Percentiles rank a stretch among this genome's conserved stretches.
These are phyloP conservation scores for Hesperophylax magnus DNA, from an alignment of 1,140 invertebrate genomes.

Conservation along the genomic window DNA sequence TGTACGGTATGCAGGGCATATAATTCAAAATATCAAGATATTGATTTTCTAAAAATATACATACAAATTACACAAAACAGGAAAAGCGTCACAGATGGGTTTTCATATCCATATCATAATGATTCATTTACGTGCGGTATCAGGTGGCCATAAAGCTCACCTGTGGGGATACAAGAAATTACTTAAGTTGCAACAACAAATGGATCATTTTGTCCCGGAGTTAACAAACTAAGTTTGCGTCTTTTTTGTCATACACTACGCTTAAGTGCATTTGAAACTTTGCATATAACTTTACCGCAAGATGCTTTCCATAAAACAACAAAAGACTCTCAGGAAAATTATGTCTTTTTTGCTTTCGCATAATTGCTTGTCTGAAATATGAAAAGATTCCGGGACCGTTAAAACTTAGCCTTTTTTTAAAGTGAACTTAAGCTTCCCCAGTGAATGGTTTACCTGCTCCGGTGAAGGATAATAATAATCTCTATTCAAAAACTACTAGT, in stretches of 20 bases:
- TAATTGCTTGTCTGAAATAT: constrained; percentile 45
- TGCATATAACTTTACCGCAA: constrained; percentile 44
- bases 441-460: too few relatives aligned
- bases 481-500: too few relatives aligned
- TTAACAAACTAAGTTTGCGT: constrained; percentile 52
- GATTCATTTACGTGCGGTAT: constrained; percentile 47
- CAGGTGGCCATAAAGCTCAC: constrained; percentile 56
- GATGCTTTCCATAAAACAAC: constrained; percentile 41
- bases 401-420: constrained; percentile 13
- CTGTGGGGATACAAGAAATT: constrained; percentile 48
- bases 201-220: constrained; percentile 58
- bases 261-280: constrained; percentile 56
- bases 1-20: constrained; percentile 5
- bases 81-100: constrained; percentile 13
- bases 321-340: constrained; percentile 42
- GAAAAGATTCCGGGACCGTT: constrained; percentile 39
- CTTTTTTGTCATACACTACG: constrained; percentile 50
- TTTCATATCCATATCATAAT: constrained; percentile 23
- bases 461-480: too few relatives aligned
- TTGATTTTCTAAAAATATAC: not conserved
- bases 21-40: constrained; percentile 15
- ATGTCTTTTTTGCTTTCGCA: constrained; percentile 40
- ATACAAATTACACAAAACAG: not conserved
- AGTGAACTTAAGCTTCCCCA: not conserved
- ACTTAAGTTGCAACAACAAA: constrained; percentile 54